Percentiles rank a stretch among this genome's conserved stretches.
phyloP scores from a whole-genome alignment of 2,888 invertebrate species.

The Volucella inanis region DNA sequence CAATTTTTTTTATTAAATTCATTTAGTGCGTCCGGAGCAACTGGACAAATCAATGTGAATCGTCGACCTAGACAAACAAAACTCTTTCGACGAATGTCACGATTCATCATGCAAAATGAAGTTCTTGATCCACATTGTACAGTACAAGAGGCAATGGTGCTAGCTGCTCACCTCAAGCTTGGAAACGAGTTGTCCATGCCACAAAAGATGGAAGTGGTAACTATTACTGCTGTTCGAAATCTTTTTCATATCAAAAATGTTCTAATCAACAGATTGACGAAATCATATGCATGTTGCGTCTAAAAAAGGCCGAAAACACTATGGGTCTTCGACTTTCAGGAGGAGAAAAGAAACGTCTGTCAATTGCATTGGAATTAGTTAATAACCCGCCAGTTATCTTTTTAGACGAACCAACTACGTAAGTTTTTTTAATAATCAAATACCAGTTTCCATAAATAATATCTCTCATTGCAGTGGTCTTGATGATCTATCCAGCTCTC shows the following conservation, averaged over 20 bases:
- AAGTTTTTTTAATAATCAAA: constrained; percentile 78
- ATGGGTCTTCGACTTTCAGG: constrained; percentile 91
- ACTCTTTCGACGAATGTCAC: constrained; percentile 93
- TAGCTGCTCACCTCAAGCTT: constrained; percentile 95
- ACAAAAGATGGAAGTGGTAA: constrained; percentile 89
- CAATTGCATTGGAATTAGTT: constrained; percentile 94
- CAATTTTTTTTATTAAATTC: background rate
- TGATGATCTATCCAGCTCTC: constrained; percentile 94
- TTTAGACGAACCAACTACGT: constrained; percentile 98
- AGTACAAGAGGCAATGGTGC: constrained; percentile 93
- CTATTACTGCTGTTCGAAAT: constrained; percentile 78
- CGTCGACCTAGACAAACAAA: constrained; percentile 89
- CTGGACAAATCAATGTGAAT: constrained; percentile 91
- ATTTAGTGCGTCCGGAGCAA: constrained; percentile 86
- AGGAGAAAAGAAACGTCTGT: constrained; percentile 96
- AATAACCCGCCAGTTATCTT: constrained; percentile 98
- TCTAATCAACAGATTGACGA: constrained; percentile 89
- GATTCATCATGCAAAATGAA: constrained; percentile 98
- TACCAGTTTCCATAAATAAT: constrained; percentile 5
- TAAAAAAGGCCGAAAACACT: constrained; percentile 89
- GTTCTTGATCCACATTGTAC: constrained; percentile 93
- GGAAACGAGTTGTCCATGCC: constrained; percentile 85
- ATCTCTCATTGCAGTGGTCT: constrained; percentile 87
- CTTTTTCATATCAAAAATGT: background rate
- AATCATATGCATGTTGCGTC: constrained; percentile 91